phyloP scores from a whole-genome alignment of 1,140 invertebrate species.

The Idris sp. region DNA sequence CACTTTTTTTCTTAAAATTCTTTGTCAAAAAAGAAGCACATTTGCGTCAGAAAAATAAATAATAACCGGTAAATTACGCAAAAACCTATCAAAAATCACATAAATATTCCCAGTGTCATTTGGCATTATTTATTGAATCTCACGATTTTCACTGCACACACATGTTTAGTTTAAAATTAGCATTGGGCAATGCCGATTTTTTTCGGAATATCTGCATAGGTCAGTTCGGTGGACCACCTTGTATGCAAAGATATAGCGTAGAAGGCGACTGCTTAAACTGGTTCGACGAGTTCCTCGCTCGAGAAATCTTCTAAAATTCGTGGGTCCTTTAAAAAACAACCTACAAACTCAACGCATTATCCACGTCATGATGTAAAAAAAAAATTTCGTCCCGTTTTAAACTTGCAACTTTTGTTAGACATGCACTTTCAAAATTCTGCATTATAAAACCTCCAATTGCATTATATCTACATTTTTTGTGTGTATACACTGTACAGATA shows the following conservation, averaged over 20 bases:
- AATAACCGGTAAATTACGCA: constrained; percentile 3
- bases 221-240: constrained; percentile 63
- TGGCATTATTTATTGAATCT: constrained; percentile 15
- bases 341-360: constrained; percentile 49
- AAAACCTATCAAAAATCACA: background rate
- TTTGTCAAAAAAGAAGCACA: too few relatives aligned
- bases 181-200: constrained; percentile 48
- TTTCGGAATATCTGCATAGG: constrained; percentile 60
- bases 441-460: too few relatives aligned
- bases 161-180: constrained; percentile 25
- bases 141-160: background rate
- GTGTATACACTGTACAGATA: too few relatives aligned
- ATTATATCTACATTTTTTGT: too few relatives aligned
- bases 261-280: constrained; percentile 63
- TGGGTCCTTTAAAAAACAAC: constrained; percentile 63
- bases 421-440: too few relatives aligned
- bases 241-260: constrained; percentile 59
- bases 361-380: constrained; percentile 55
- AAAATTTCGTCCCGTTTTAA: constrained; percentile 42
- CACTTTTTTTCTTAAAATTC: too few relatives aligned
- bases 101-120: constrained; percentile 1
- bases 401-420: constrained; percentile 50
- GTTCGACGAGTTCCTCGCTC: constrained; percentile 63
- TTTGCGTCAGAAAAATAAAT: too few relatives aligned
- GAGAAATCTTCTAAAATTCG: constrained; percentile 60